phyloP scores from a whole-genome alignment of 2,888 invertebrate genomes.

The Himalopsyche tibetana region DNA sequence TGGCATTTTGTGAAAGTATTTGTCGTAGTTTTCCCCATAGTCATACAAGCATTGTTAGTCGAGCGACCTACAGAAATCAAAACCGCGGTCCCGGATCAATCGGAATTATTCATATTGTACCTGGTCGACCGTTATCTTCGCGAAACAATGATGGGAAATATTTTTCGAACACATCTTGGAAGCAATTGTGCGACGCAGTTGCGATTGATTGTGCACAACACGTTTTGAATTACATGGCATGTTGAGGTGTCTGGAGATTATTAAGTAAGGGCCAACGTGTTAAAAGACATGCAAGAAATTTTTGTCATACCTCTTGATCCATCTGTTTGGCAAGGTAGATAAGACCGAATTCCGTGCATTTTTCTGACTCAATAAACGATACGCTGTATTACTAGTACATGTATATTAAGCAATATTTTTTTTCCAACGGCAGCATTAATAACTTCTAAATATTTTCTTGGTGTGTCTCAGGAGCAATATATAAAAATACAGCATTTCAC shows the following conservation, averaged over 20 bases:
- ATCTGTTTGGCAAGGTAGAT: slow-evolving; percentile 7
- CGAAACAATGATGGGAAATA: slow-evolving; percentile 39
- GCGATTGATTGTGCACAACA: slow-evolving; percentile 27
- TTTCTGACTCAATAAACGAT: not conserved
- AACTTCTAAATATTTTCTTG: too few species aligned
- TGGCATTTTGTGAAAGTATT: not conserved
- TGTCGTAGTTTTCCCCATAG: not conserved
- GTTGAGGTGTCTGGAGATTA: slow-evolving; percentile 18
- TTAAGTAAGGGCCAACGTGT: slow-evolving; percentile 6
- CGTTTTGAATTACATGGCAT: slow-evolving; percentile 40
- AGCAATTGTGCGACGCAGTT: slow-evolving; percentile 36
- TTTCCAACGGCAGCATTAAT: too few species aligned
- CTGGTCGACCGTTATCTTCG: slow-evolving; percentile 29
- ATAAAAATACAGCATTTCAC: too few species aligned
- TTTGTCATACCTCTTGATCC: not conserved
- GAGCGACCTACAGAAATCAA: slow-evolving; percentile 40
- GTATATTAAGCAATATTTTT: too few species aligned
- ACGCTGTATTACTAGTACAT: too few species aligned
- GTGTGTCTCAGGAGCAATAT: too few species aligned
- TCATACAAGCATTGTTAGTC: not conserved
- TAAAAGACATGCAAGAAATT: not conserved
- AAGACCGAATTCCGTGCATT: slow-evolving; percentile 1
- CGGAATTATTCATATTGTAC: slow-evolving; percentile 32
- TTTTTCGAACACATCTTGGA: slow-evolving; percentile 25
- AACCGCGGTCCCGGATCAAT: slow-evolving; percentile 40